A percentile compares a stretch with the other conserved stretches of the same genome.
phyloP scores from a whole-genome alignment of 2,113 vertebrate species.

The Ornithorhynchus anatinus region DNA sequence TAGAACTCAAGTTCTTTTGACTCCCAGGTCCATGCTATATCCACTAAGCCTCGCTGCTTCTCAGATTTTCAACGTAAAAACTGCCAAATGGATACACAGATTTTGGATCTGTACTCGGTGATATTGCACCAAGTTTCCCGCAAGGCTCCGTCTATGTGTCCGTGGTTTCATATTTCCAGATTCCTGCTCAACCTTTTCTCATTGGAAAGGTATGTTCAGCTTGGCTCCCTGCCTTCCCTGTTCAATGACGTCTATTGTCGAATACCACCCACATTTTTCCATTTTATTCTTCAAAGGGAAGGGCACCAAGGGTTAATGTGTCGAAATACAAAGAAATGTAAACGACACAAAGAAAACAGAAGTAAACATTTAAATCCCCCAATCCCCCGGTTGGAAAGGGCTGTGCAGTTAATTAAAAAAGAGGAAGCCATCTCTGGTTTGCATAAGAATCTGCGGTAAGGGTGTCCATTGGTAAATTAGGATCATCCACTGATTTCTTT shows the following conservation, averaged over 20 bases:
- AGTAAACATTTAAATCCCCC: conserved; percentile 58
- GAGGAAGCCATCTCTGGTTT: conserved; percentile 65
- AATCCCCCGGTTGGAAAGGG: conserved; percentile 55
- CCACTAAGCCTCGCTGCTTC: too few relatives aligned
- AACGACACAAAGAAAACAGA: conserved; percentile 58
- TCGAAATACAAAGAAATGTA: conserved; percentile 43
- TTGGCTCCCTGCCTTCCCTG: background rate
- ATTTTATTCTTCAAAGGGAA: background rate
- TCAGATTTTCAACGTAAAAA: conserved; percentile 1
- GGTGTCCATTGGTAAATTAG: conserved; percentile 74
- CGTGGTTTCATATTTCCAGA: background rate
- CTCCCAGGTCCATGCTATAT: too few relatives aligned
- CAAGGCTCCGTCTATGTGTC: background rate
- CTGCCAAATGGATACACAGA: background rate
- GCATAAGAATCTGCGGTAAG: conserved; percentile 69
- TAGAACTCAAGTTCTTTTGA: too few relatives aligned
- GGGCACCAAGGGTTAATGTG: conserved; percentile 43
- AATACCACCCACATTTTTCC: background rate
- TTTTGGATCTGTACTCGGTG: background rate
- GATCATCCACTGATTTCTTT: conserved; percentile 72
- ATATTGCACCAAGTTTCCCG: background rate
- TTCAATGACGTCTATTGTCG: background rate
- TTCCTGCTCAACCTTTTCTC: background rate
- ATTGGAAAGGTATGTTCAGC: background rate
- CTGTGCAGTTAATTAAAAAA: conserved; percentile 53